Evolutionary conservation across 2,797 vertebrate genomes (phyloP).

Genomic region (Enteromius paludinosus): DNA sequence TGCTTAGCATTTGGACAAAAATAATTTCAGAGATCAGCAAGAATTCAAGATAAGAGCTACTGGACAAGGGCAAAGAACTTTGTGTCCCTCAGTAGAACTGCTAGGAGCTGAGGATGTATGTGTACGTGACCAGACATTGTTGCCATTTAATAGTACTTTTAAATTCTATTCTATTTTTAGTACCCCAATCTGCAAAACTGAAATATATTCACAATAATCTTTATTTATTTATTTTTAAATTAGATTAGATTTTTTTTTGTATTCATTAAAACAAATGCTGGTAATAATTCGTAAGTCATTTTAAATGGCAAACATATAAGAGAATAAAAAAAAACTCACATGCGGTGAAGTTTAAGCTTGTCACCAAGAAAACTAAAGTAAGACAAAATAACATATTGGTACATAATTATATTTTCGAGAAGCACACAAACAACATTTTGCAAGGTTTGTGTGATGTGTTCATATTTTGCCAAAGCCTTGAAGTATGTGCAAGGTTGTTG

Average conservation of each 20-base stretch:
- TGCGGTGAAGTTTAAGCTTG: not conserved
- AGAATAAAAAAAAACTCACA: not conserved
- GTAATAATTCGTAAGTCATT: not conserved
- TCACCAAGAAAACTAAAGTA: not conserved
- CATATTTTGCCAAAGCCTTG: conserved; percentile 3
- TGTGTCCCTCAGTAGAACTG: not conserved
- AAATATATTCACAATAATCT: not conserved
- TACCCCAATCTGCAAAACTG: not conserved
- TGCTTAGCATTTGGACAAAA: not conserved
- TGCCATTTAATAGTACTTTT: not conserved
- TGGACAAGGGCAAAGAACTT: not conserved
- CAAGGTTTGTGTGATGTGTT: conserved; percentile 1
- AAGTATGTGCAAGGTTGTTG: not conserved
- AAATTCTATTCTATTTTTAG: not conserved
- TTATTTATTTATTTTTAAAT: not conserved
- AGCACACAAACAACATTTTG: not conserved
- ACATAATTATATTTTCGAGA: not conserved
- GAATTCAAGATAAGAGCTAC: not conserved
- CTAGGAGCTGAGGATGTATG: not conserved
- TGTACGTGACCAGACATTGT: not conserved
- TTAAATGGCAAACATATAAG: not conserved
- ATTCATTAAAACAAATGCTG: not conserved
- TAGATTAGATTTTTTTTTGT: not conserved
- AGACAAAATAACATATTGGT: not conserved
- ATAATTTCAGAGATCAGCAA: not conserved